Conservation (phyloP, 2,888 invertebrate species). For the Archips crataeganus region DNA sequence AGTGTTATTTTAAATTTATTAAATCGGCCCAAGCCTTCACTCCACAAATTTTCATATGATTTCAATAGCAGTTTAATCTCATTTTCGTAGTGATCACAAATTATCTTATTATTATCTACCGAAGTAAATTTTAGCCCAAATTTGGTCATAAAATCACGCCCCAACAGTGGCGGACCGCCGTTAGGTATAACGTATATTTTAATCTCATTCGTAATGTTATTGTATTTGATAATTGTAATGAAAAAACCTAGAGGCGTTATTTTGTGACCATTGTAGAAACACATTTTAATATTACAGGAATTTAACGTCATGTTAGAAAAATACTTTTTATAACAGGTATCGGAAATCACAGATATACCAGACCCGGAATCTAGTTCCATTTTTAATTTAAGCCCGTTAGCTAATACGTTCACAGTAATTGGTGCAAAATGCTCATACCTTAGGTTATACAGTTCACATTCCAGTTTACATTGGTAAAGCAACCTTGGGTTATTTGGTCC, state of each 20-base stretch:
- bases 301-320: constrained; percentile 33
- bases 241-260: constrained; percentile 47
- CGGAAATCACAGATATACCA: constrained; percentile 44
- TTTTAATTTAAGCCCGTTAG: constrained; percentile 18
- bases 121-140: background rate
- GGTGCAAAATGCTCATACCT: constrained; percentile 45
- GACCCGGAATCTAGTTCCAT: constrained; percentile 48
- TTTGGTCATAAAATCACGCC: background rate
- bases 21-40: background rate
- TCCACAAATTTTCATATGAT: background rate
- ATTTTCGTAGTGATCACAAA: background rate
- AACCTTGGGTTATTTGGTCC: too few relatives aligned
- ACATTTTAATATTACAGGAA: constrained; percentile 44
- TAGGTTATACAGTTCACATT: constrained; percentile 44
- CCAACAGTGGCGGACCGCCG: background rate
- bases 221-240: constrained; percentile 16
- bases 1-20: background rate
- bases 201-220: constrained; percentile 34
- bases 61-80: background rate
- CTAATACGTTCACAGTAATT: constrained; percentile 33
- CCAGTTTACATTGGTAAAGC: too few relatives aligned
- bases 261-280: constrained; percentile 49
- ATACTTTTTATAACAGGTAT: constrained; percentile 34
- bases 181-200: constrained; percentile 29
- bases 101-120: background rate